Conservation (phyloP, 2,888 invertebrate species). For the Charanyca ferruginea region DNA sequence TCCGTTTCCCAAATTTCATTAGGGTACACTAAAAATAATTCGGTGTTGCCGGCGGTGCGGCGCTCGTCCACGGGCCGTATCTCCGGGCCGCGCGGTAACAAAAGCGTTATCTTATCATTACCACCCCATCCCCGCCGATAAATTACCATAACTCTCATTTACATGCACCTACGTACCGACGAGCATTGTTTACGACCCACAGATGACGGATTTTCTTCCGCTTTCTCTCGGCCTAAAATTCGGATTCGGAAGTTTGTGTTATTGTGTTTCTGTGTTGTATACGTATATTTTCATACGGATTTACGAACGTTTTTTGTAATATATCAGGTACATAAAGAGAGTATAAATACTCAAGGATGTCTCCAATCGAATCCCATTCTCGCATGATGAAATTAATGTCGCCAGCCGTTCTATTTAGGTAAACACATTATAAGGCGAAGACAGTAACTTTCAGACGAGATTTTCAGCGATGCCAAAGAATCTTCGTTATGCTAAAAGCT, state of each 20-base stretch:
- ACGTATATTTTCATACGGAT: slow-evolving; percentile 34
- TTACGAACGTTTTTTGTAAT: slow-evolving; percentile 49
- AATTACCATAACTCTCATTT: slow-evolving; percentile 90
- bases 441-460: slow-evolving; percentile 47
- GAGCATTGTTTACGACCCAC: slow-evolving; percentile 86
- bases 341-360: slow-evolving; percentile 51
- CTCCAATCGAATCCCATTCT: slow-evolving; percentile 45
- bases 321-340: slow-evolving; percentile 39
- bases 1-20: slow-evolving; percentile 61
- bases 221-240: slow-evolving; percentile 74
- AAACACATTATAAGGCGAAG: slow-evolving; percentile 50
- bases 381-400: slow-evolving; percentile 35
- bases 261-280: slow-evolving; percentile 43
- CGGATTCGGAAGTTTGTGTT: slow-evolving; percentile 66
- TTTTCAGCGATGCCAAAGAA: slow-evolving; percentile 64
- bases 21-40: slow-evolving; percentile 65
- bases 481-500: slow-evolving; percentile 66
- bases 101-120: slow-evolving; percentile 88
- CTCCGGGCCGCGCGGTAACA: slow-evolving; percentile 81
- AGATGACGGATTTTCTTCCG: slow-evolving; percentile 90
- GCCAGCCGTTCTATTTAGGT: slow-evolving; percentile 46
- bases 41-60: slow-evolving; percentile 60
- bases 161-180: slow-evolving; percentile 84
- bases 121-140: slow-evolving; percentile 84
- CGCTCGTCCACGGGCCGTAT: slow-evolving; percentile 77